Evolutionary conservation across 2,797 vertebrate genomes (phyloP), one percentile per base, ranked within the genome.

Genomic region (Acestrorhynchus altus): DNA sequence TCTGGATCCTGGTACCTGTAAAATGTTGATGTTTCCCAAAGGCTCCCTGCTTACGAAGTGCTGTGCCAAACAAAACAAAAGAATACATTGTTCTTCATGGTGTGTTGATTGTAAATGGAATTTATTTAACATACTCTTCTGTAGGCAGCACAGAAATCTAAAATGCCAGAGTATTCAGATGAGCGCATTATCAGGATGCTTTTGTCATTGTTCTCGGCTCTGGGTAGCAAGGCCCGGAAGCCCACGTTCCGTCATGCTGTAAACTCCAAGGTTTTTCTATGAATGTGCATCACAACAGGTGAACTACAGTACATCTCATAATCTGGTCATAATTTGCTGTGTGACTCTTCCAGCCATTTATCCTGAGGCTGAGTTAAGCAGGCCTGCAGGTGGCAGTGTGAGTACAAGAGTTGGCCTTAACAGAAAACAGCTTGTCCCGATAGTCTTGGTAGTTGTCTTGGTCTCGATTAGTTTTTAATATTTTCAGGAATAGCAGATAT

Each of bases 321-420:
- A n/a, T n/a, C n/a, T n/a, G n/a, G n/a, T n/a, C n/a, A n/a, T n/a
- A n/a, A n/a, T n/a, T n/a, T n/a, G n/a, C n/a, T n/a, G n/a, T 1
- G 7, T 26, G 1, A 6, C 11, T 13, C 18, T 52, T 60, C 28
- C 57, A 18, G 8, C 15, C 7, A 3, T 35, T 2, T 35, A 35
- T 15, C 39, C 60, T 49, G n/a, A 12, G 44, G 24, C 31, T 35
- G 2, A 35, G 2, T 6, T 6, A 35, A 6, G 31, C 6, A 2
- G 54, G 40, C 68, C 68, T 56, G 47, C 42, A 65, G 68, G 51
- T 65, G 76, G 76, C 68, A 57, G 51, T 72, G 7, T 47, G n/a
- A n/a, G 18, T 39, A 4, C 10, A 24, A 28, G 20, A 49, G 13
- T 26, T 11, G 13, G 15, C 24, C 8, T 49, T 28, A 24, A 28